Percentiles rank a stretch among this genome's conserved stretches.
phyloP scores from a whole-genome alignment of 2,888 invertebrate species.

The Chrysodeixis includens region DNA sequence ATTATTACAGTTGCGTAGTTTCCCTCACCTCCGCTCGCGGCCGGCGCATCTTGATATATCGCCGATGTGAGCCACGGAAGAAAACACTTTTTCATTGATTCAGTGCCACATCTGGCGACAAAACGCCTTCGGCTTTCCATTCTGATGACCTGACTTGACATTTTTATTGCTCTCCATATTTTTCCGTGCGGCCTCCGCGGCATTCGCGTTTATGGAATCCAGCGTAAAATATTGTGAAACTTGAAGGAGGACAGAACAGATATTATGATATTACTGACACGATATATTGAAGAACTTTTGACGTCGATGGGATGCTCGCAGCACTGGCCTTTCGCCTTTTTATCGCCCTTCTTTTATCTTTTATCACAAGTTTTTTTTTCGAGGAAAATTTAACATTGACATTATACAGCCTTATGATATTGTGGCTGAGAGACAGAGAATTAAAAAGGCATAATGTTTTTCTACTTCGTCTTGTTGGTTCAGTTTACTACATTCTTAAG shows the following conservation, averaged over 20 bases:
- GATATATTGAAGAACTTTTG: conserved; percentile 79
- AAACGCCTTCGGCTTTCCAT: conserved; percentile 87
- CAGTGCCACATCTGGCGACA: conserved; percentile 88
- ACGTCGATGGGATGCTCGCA: conserved; percentile 63
- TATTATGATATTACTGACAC: conserved; percentile 81
- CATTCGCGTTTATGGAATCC: conserved; percentile 79
- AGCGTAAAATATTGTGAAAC: conserved; percentile 85
- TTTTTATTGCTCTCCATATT: conserved; percentile 88
- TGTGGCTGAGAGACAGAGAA: conserved; percentile 47
- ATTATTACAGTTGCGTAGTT: conserved; percentile 74
- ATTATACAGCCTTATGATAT: conserved; percentile 45
- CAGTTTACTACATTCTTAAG: conserved; percentile 1
- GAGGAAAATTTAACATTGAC: conserved; percentile 44
- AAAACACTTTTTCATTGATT: conserved; percentile 89
- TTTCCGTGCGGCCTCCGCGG: conserved; percentile 82
- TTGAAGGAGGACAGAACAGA: conserved; percentile 80
- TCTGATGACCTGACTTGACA: conserved; percentile 89
- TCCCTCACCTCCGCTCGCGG: conserved; percentile 58
- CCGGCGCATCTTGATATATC: conserved; percentile 80
- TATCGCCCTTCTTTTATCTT: conserved; percentile 68
- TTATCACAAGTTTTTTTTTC: conserved; percentile 58
- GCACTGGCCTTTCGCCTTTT: conserved; percentile 61
- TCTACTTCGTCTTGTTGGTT: conserved; percentile 18
- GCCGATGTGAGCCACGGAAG: conserved; percentile 82
- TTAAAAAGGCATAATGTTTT: conserved; percentile 32